Evolutionary conservation across 2,113 vertebrate genomes (phyloP), one percentile per base, ranked within the genome.

Genomic region (Dryoscopus gambensis): DNA sequence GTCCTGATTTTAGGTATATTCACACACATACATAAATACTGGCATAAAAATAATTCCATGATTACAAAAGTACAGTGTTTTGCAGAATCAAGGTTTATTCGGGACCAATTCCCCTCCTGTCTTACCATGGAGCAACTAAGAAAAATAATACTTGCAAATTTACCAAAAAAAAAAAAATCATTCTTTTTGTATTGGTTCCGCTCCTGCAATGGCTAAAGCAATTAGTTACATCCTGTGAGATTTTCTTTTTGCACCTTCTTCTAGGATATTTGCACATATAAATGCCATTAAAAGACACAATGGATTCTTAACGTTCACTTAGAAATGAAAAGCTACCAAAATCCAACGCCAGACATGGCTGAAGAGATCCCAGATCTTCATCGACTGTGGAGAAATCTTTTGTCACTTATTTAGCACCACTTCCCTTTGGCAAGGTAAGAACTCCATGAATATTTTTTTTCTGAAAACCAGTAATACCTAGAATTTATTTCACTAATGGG

Each of bases 311-410:
- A 56, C 9, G 23, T 55, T 70, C 31, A 37, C 21, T 67, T 64
- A 55, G 1, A 11, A 79, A 85, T 4, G 8, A 56, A 87, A 87
- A 87, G n/a, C 16, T 63, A 68, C 4, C 37, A 49, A 50, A 92
- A 65, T 2, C 1, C 25, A 90, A 6, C 0, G 1, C 4, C 31
- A 80, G 53, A 55, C 0, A 1, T 18, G n/a, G 27, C 15, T 76
- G 35, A 65, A 86, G n/a, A 21, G 37, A 53, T 40, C 17, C 18
- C 44, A 90, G 78, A 69, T 22, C 13, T 5, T 59, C 33, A 42
- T 7, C 6, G 14, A 39, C 15, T 46, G 55, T n/a, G 60, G 44
- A 81, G 15, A 44, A 31, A 50, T 9, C 3, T 77, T 60, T 33
- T 40, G 14, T 77, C 35, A 76, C 9, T 57, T 63, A 46, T 1